Evolutionary conservation across 2,113 vertebrate genomes (phyloP).

Genomic region (Todiramphus saurophagus): DNA sequence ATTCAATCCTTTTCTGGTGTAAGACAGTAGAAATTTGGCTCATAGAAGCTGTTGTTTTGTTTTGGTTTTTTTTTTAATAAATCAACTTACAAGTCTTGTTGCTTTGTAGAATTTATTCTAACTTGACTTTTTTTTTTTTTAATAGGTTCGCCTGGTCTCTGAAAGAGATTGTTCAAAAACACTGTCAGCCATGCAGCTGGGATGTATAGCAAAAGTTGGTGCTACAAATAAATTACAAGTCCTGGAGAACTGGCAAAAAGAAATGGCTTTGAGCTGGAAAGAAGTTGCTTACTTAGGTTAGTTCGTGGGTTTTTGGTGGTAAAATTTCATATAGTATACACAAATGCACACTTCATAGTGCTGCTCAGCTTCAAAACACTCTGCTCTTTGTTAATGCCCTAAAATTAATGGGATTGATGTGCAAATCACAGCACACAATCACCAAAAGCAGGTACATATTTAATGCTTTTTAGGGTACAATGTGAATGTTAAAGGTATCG

Average conservation of each 20-base stretch:
- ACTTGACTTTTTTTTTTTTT: background rate
- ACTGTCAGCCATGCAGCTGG: slow-evolving; percentile 73
- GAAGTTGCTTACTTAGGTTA: slow-evolving; percentile 90
- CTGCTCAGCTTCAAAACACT: background rate
- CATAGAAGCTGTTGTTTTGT: background rate
- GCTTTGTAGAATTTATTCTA: background rate
- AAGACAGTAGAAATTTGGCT: too few relatives aligned
- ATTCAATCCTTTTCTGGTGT: background rate
- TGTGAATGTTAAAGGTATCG: background rate
- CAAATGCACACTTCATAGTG: background rate
- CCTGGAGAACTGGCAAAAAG: slow-evolving; percentile 70
- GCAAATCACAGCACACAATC: background rate
- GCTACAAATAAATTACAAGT: slow-evolving; percentile 70
- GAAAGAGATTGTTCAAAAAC: slow-evolving; percentile 74
- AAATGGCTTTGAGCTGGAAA: slow-evolving; percentile 82
- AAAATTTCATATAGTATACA: background rate
- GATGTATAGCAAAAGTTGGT: slow-evolving; percentile 68
- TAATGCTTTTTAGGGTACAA: background rate
- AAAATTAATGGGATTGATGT: background rate
- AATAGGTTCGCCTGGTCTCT: slow-evolving; percentile 83
- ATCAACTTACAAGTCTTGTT: background rate
- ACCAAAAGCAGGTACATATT: background rate
- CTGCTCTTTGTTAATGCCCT: background rate
- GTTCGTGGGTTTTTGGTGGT: background rate
- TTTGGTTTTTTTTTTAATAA: background rate